Conservation (phyloP, 2,797 vertebrate species). For the Molossus alvarezi region DNA sequence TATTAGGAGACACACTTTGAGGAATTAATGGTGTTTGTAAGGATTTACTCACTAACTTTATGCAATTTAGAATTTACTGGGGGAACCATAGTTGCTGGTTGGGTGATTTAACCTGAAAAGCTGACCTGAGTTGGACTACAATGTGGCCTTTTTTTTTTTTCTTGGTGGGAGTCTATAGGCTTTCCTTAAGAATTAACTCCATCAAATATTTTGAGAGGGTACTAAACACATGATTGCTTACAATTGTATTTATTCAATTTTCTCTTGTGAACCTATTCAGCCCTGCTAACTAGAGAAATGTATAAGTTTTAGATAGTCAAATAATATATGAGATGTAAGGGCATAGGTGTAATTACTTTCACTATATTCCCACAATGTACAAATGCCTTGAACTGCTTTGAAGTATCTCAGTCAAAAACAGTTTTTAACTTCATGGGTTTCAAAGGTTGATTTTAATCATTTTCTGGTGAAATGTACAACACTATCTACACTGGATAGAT, state of each 20-base stretch:
- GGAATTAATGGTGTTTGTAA: background rate
- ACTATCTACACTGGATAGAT: background rate
- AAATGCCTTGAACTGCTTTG: background rate
- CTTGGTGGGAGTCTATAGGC: background rate
- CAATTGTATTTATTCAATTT: background rate
- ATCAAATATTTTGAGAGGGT: background rate
- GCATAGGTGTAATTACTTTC: background rate
- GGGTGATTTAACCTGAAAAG: background rate
- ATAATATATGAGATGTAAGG: background rate
- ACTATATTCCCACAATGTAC: background rate
- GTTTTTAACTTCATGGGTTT: background rate
- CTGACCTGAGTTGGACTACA: background rate
- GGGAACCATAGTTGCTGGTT: background rate
- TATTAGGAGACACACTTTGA: background rate
- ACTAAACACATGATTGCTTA: background rate
- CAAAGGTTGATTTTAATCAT: slow-evolving; percentile 29
- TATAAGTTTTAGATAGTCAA: background rate
- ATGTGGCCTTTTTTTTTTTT: background rate
- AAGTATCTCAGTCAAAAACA: background rate
- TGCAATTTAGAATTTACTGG: background rate
- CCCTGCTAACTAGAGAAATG: background rate
- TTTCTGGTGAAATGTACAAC: background rate
- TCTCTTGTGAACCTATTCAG: background rate
- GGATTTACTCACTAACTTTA: slow-evolving; percentile 20
- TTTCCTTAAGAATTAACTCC: background rate